Conservation (phyloP, 2,888 invertebrate species). For the Neria commutata region DNA sequence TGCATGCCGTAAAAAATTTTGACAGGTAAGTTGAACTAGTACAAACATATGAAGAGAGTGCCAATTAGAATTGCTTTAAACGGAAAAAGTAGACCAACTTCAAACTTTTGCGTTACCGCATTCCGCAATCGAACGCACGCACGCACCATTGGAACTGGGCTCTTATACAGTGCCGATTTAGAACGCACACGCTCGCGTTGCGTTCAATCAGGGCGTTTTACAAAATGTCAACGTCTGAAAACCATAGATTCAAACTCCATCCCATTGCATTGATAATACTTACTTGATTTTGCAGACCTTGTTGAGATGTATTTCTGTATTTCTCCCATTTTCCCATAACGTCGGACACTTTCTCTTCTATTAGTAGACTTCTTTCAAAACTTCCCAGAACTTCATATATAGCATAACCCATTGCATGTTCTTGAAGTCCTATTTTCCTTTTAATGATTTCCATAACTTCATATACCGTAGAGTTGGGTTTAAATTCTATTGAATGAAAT, state of each 20-base stretch:
- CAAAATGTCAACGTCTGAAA: not conserved
- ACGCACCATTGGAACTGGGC: constrained; percentile 5
- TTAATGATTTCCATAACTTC: constrained; percentile 88
- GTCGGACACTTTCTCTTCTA: constrained; percentile 89
- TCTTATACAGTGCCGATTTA: constrained; percentile 6
- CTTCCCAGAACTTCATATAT: constrained; percentile 90
- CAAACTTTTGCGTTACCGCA: too few species aligned
- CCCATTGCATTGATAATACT: constrained; percentile 5
- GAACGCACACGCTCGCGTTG: not conserved
- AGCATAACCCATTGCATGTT: constrained; percentile 73
- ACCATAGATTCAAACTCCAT: too few species aligned
- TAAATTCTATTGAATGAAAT: constrained; percentile 93
- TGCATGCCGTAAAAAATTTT: too few species aligned
- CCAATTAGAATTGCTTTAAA: not conserved
- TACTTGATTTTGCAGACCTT: constrained; percentile 61
- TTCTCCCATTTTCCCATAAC: constrained; percentile 96
- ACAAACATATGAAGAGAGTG: too few species aligned
- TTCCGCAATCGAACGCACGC: not conserved
- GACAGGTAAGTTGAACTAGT: too few species aligned
- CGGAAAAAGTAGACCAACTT: too few species aligned
- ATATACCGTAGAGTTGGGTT: constrained; percentile 88
- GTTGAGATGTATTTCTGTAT: constrained; percentile 75
- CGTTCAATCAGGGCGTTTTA: constrained; percentile 8
- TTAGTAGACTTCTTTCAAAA: constrained; percentile 82
- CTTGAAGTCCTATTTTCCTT: constrained; percentile 79